Conservation (phyloP, 2,888 invertebrate species). For the Panopea generosa region DNA sequence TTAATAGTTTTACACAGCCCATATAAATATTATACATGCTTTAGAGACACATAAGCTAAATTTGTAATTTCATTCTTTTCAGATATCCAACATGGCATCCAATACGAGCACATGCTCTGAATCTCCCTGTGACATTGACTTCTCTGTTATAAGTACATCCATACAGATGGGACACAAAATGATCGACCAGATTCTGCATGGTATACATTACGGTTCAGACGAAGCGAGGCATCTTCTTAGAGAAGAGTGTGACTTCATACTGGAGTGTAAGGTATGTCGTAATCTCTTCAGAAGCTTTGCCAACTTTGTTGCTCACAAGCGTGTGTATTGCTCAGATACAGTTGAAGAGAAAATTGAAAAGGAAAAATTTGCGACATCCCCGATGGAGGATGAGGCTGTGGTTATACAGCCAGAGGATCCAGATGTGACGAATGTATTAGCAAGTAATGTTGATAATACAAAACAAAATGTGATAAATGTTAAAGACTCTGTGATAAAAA, state of each 20-base stretch:
- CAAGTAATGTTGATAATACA: background rate
- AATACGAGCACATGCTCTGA: background rate
- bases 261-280: slow-evolving; percentile 95
- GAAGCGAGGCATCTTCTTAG: slow-evolving; percentile 91
- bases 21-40: too few species aligned
- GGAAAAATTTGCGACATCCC: slow-evolving; percentile 33
- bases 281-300: slow-evolving; percentile 94
- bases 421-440: slow-evolving; percentile 32
- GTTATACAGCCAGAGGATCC: slow-evolving; percentile 75
- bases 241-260: slow-evolving; percentile 94
- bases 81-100: slow-evolving; percentile 11
- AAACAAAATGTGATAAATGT: background rate
- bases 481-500: slow-evolving; percentile 40
- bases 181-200: slow-evolving; percentile 88
- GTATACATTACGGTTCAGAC: slow-evolving; percentile 90
- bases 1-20: too few species aligned
- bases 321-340: slow-evolving; percentile 90
- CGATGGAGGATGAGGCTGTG: slow-evolving; percentile 65
- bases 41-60: too few species aligned
- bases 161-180: slow-evolving; percentile 73
- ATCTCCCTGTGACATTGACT: too few species aligned
- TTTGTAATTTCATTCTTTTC: too few species aligned
- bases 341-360: slow-evolving; percentile 45
- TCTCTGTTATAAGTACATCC: slow-evolving; percentile 69
- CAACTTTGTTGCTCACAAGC: slow-evolving; percentile 95